phyloP scores from a whole-genome alignment of 2,797 vertebrate genomes.

The Sciurus carolinensis region DNA sequence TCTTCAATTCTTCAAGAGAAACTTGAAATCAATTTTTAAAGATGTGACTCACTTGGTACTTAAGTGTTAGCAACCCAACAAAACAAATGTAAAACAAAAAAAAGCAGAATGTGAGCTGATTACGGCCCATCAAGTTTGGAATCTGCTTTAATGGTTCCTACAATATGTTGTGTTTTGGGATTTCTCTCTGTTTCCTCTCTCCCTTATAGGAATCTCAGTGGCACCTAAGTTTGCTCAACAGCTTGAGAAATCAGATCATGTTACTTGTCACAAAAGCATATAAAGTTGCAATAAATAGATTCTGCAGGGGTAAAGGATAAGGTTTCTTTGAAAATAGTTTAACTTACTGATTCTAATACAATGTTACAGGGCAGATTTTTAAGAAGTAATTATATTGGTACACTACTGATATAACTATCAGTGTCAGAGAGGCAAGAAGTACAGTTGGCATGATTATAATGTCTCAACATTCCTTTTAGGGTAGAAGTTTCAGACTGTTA shows the following conservation, averaged over 20 bases:
- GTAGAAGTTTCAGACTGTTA: not conserved
- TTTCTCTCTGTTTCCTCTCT: not conserved
- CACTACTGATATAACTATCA: not conserved
- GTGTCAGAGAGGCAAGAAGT: not conserved
- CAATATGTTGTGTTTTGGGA: not conserved
- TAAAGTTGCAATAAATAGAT: not conserved
- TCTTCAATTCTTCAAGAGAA: slow-evolving; percentile 42
- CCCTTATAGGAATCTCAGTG: not conserved
- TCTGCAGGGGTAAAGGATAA: slow-evolving; percentile 3
- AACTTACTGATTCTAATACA: slow-evolving; percentile 13
- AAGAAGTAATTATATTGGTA: not conserved
- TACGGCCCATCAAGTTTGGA: not conserved
- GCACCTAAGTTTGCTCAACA: slow-evolving; percentile 19
- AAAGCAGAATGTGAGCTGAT: not conserved
- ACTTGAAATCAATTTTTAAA: not conserved
- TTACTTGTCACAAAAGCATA: slow-evolving; percentile 36
- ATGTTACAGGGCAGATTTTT: not conserved
- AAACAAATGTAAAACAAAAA: not conserved
- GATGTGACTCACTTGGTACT: not conserved
- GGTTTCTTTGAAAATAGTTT: slow-evolving; percentile 56
- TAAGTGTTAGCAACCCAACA: not conserved
- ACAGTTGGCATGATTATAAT: not conserved
- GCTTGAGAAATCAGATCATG: slow-evolving; percentile 51
- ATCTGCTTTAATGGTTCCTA: not conserved
- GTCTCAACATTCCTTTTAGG: not conserved